Conservation (phyloP, 2,797 vertebrate species). For the Amblyopsis hoosieri region DNA sequence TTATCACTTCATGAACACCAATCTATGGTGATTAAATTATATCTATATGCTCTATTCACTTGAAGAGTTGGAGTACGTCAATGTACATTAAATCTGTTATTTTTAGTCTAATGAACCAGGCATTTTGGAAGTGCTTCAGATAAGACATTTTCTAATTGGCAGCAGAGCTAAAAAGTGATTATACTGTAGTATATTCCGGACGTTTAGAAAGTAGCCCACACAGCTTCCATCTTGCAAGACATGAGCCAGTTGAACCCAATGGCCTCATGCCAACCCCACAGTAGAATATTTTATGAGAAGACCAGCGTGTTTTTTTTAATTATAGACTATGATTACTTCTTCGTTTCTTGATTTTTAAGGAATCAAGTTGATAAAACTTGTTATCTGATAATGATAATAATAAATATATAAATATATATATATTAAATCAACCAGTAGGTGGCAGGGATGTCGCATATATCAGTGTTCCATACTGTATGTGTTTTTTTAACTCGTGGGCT, state of each 20-base stretch:
- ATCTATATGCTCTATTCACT: too few relatives aligned
- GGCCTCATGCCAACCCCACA: constrained; percentile 9
- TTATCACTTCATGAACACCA: too few relatives aligned
- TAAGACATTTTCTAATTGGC: neutral
- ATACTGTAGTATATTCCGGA: neutral
- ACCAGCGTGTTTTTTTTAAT: neutral
- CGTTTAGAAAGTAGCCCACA: neutral
- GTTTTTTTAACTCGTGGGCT: neutral
- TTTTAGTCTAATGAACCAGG: neutral
- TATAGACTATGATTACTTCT: neutral
- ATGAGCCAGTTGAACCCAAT: neutral
- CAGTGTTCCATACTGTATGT: neutral
- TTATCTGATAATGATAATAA: too few relatives aligned
- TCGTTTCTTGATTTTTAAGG: neutral
- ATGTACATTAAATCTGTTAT: too few relatives aligned
- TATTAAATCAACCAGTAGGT: constrained; percentile 26
- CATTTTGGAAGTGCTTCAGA: neutral
- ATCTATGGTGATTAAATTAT: too few relatives aligned
- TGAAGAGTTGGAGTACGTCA: too few relatives aligned
- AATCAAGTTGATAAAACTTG: too few relatives aligned
- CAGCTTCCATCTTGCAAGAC: neutral
- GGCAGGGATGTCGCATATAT: constrained; percentile 20
- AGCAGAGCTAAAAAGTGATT: neutral
- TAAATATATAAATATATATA: too few relatives aligned
- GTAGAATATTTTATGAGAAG: neutral